Conservation (phyloP, 2,888 invertebrate species). For the Neuroscelio doddi region DNA sequence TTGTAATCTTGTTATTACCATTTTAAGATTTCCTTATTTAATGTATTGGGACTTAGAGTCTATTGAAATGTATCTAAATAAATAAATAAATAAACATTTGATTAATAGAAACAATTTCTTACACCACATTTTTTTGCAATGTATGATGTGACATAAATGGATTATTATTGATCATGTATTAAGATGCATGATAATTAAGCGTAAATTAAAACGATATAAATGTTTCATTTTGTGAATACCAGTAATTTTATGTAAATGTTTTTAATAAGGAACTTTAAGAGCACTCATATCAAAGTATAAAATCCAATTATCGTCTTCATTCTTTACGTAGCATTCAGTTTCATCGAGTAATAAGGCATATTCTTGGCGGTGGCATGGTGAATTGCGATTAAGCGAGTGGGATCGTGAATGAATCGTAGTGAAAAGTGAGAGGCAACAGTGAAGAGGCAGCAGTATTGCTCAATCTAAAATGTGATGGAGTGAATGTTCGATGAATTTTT, state of each 20-base stretch:
- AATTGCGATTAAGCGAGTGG: slow-evolving; percentile 18
- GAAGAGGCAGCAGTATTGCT: slow-evolving; percentile 9
- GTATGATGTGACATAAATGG: too few relatives aligned
- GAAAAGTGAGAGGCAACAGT: too few relatives aligned
- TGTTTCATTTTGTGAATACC: too few relatives aligned
- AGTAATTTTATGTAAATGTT: not conserved
- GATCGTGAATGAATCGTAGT: slow-evolving; percentile 13
- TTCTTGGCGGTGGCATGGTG: slow-evolving; percentile 16
- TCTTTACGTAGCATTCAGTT: slow-evolving; percentile 20
- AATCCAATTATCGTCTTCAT: slow-evolving; percentile 30
- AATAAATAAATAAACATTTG: too few relatives aligned
- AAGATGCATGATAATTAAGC: too few relatives aligned
- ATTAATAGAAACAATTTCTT: too few relatives aligned
- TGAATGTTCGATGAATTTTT: slow-evolving; percentile 6
- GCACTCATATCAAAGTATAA: slow-evolving; percentile 10
- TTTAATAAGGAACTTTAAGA: slow-evolving; percentile 2
- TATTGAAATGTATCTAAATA: too few relatives aligned
- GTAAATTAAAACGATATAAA: not conserved
- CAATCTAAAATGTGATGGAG: slow-evolving; percentile 20
- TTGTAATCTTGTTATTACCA: too few relatives aligned
- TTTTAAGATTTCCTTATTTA: too few relatives aligned
- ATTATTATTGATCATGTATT: too few relatives aligned
- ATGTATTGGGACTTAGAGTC: too few relatives aligned
- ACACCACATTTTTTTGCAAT: too few relatives aligned
- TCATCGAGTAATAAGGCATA: slow-evolving; percentile 32